These are phyloP conservation scores for Zaprionus nigranus DNA, from an alignment of 1,140 invertebrate genomes.

Conservation along the genomic window DNA sequence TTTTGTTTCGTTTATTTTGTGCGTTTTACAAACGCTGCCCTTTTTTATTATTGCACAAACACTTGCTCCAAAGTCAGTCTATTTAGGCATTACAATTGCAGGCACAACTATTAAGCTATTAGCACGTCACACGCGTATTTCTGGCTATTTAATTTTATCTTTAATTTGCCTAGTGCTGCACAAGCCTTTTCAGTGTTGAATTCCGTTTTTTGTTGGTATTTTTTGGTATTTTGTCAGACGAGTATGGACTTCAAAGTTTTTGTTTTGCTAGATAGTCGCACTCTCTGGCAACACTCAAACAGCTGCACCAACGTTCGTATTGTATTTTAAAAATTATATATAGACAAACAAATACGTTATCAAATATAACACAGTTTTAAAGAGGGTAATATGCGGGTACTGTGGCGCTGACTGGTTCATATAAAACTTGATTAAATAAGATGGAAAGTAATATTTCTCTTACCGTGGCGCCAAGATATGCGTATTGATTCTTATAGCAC, in stretches of 20 bases:
- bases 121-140: slow-evolving; percentile 54
- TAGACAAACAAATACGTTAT: neutral
- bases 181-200: slow-evolving; percentile 29
- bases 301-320: neutral
- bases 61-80: slow-evolving; percentile 62
- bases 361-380: neutral
- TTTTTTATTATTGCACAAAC: slow-evolving; percentile 67
- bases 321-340: neutral
- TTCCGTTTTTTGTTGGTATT: slow-evolving; percentile 12
- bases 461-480: no score
- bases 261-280: neutral
- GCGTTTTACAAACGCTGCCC: slow-evolving; percentile 26
- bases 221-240: slow-evolving; percentile 24
- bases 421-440: no score
- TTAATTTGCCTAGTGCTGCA: slow-evolving; percentile 46
- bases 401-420: no score
- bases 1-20: slow-evolving; percentile 31
- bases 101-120: slow-evolving; percentile 47
- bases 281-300: neutral
- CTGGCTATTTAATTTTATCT: slow-evolving; percentile 55
- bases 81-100: slow-evolving; percentile 53
- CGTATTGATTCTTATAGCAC: no score
- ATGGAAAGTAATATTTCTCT: no score
- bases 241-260: neutral
- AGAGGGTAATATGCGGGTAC: neutral